These are phyloP conservation scores for Acipenser ruthenus DNA, from an alignment of 2,797 vertebrate genomes.

Conservation along the genomic window DNA sequence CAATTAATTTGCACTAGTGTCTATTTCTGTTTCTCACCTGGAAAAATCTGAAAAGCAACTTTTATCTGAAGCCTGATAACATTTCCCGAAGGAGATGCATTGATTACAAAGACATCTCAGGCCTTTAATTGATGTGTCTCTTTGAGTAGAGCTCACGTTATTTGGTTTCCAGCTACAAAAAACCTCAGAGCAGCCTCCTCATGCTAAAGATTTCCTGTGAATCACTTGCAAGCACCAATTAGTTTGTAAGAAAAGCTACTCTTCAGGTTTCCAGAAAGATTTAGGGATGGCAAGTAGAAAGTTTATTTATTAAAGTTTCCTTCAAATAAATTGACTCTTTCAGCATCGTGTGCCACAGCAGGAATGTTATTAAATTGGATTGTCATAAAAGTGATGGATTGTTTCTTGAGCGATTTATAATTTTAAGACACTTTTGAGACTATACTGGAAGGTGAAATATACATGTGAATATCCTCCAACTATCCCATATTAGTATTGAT, in stretches of 20 bases:
- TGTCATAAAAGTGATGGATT: neutral
- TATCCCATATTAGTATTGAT: too few species aligned
- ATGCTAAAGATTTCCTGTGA: too few species aligned
- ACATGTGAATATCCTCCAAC: too few species aligned
- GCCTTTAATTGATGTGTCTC: neutral
- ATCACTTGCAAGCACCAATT: too few species aligned
- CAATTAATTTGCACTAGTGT: neutral
- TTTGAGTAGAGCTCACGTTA: neutral
- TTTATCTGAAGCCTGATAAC: neutral
- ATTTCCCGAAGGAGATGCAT: neutral
- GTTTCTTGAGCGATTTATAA: neutral
- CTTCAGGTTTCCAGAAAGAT: too few species aligned
- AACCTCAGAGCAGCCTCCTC: too few species aligned
- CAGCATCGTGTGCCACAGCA: neutral
- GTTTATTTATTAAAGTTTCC: too few species aligned
- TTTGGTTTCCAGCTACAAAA: neutral
- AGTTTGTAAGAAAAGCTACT: too few species aligned
- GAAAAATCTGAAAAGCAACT: neutral
- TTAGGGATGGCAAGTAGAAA: too few species aligned
- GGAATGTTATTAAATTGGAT: neutral
- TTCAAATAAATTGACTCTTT: too few species aligned
- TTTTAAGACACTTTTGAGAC: neutral
- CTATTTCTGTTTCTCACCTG: conserved; percentile 4
- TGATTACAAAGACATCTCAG: neutral
- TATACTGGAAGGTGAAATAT: too few species aligned